Base-by-base conservation (phyloP, 2,797 vertebrate genomes). In the Emydoidea blandingii region DNA sequence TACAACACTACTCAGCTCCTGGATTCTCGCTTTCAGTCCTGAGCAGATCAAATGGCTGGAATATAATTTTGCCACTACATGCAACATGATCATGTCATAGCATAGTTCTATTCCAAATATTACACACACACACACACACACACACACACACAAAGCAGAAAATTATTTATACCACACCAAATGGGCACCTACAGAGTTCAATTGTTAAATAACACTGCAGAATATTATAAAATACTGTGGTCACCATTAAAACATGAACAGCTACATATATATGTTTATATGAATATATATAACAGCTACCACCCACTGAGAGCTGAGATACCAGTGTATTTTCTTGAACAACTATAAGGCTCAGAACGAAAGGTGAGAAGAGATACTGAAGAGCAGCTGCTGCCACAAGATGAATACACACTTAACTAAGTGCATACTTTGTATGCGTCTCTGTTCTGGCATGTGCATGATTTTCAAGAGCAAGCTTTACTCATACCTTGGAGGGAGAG, bases 391-490 rank as follows among this genome's bases (percentile, higher is more conserved):
- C 14, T 81, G 65, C 23, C 21, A 72, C 25, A 81, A 88, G 88
- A 81, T 6, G 1, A n/a, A 86, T 91, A 72, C 82, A 19, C 9
- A 52, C 31, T 92, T 84, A 81, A 76, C 8, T 44, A 82, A 65
- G 47, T 29, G 19, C 4, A 21, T 2, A 10, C 54, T 25, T 44
- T 44, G 19, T 82, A 89, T 18, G 68, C 21, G 83, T 50, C 31
- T 68, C 4, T 29, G 8, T 87, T 92, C 89, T 91, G 53, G 78
- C 80, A 76, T 25, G 25, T 87, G 65, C 76, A 82, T 92, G 90
- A 68, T 79, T 90, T 95, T 49, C 34, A 90, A 27, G 41, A 93
- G 93, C 79, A 96, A 89, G 68, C 68, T 72, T 72, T 41, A 41
- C 68, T 72, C n/a, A 72, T 21, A 41, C n/a, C 19, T 72, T 72